These are phyloP conservation scores for Petrocephalus zakoni DNA, from an alignment of 2,113 vertebrate genomes.

Conservation along the genomic window DNA sequence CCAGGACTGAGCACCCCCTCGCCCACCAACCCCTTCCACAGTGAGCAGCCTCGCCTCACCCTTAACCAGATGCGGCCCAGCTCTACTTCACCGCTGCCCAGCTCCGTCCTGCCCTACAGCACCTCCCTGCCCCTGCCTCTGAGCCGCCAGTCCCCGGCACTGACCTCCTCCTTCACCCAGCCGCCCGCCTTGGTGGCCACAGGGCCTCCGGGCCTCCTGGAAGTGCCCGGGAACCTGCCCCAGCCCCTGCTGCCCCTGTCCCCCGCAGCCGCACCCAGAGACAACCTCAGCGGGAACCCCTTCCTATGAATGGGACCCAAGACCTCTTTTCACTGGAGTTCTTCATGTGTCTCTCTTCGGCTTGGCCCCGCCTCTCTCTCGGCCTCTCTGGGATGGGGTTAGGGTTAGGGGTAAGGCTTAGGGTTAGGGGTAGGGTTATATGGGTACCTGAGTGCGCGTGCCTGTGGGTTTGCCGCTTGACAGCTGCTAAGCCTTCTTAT, in stretches of 20 bases:
- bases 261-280: constrained; percentile 43
- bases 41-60: constrained; percentile 76
- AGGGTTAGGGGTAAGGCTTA: neutral
- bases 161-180: constrained; percentile 74
- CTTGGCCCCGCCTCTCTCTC: neutral
- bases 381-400: neutral
- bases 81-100: constrained; percentile 69
- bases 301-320: constrained; percentile 57
- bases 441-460: neutral
- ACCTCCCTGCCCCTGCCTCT: constrained; percentile 79
- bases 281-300: constrained; percentile 69
- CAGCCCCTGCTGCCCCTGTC: constrained; percentile 75
- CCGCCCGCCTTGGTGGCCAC: constrained; percentile 49
- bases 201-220: constrained; percentile 48
- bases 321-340: neutral
- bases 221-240: constrained; percentile 66
- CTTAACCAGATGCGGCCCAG: constrained; percentile 86
- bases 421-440: neutral
- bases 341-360: neutral
- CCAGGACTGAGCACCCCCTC: constrained; percentile 78
- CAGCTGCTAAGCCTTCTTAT: neutral
- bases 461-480: neutral
- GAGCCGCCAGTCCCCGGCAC: constrained; percentile 62
- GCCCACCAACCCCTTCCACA: constrained; percentile 83
- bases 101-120: constrained; percentile 70